A percentile compares a stretch with the other conserved stretches of the same genome.
These are phyloP conservation scores for Megamerina dolium DNA, from an alignment of 2,888 invertebrate species.

Conservation along the genomic window DNA sequence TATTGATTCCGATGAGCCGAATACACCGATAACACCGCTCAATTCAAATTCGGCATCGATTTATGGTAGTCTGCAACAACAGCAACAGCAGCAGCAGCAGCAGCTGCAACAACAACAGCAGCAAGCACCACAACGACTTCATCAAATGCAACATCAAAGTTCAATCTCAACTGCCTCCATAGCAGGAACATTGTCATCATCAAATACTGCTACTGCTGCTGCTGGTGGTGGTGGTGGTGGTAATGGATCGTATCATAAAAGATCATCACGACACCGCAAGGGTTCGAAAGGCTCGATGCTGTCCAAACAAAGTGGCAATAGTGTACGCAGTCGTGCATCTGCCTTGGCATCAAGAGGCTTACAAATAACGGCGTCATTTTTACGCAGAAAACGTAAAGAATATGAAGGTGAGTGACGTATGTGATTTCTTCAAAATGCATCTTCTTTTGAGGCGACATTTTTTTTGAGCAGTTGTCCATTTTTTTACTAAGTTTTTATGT, in stretches of 20 bases:
- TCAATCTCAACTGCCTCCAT: constrained; percentile 21
- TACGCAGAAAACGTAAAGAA: constrained; percentile 41
- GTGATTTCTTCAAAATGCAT: too few relatives aligned
- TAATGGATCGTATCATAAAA: constrained; percentile 6
- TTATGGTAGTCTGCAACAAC: constrained; percentile 17
- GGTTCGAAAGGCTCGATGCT: constrained; percentile 37
- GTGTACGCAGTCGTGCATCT: constrained; percentile 29
- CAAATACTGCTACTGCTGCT: constrained; percentile 9
- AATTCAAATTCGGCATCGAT: constrained; percentile 22
- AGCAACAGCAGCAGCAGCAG: too few relatives aligned
- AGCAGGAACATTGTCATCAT: constrained; percentile 26
- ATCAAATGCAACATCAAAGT: constrained; percentile 13
- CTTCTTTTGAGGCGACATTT: too few relatives aligned
- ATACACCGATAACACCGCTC: constrained; percentile 28
- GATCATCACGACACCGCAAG: constrained; percentile 29
- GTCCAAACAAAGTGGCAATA: constrained; percentile 32
- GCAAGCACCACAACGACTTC: too few relatives aligned
- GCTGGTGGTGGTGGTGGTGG: constrained; percentile 11
- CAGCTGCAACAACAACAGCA: too few relatives aligned
- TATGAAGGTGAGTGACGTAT: constrained; percentile 48
- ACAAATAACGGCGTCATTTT: constrained; percentile 43
- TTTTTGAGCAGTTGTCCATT: too few relatives aligned
- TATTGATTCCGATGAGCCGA: constrained; percentile 39
- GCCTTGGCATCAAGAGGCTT: constrained; percentile 31
- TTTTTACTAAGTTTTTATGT: background rate